phyloP scores from a whole-genome alignment of 1,140 invertebrate genomes.

The Rhynchophorus ferrugineus region DNA sequence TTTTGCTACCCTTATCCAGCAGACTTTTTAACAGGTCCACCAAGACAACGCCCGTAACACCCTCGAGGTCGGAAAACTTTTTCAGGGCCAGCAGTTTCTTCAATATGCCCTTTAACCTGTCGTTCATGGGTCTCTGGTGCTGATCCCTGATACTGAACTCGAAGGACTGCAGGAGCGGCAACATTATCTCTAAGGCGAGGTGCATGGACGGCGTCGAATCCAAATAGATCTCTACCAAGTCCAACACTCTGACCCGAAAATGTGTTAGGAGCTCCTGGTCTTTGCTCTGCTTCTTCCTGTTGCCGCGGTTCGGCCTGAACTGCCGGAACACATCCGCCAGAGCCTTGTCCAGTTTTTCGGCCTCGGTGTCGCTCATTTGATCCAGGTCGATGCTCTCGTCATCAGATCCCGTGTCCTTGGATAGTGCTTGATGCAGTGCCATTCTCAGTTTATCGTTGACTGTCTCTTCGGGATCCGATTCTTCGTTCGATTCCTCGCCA shows the following conservation, averaged over 20 bases:
- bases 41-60: slow-evolving; percentile 50
- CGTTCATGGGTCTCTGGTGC: slow-evolving; percentile 59
- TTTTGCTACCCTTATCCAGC: slow-evolving; percentile 56
- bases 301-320: slow-evolving; percentile 49
- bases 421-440: slow-evolving; percentile 56
- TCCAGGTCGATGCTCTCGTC: slow-evolving; percentile 68
- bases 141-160: slow-evolving; percentile 60
- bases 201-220: slow-evolving; percentile 59
- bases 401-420: slow-evolving; percentile 49
- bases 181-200: slow-evolving; percentile 56
- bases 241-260: slow-evolving; percentile 60
- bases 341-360: slow-evolving; percentile 60
- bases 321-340: slow-evolving; percentile 63
- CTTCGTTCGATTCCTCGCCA: slow-evolving; percentile 36
- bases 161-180: slow-evolving; percentile 54
- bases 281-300: slow-evolving; percentile 58
- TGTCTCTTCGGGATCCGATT: slow-evolving; percentile 51
- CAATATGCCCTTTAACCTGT: slow-evolving; percentile 52
- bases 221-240: slow-evolving; percentile 62
- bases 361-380: slow-evolving; percentile 66
- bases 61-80: slow-evolving; percentile 51
- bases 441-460: slow-evolving; percentile 57
- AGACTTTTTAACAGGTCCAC: slow-evolving; percentile 49
- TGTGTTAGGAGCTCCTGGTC: slow-evolving; percentile 58
- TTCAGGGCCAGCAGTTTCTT: slow-evolving; percentile 53